Base-by-base conservation (phyloP, 2,113 vertebrate genomes). In the Lates calcarifer region DNA sequence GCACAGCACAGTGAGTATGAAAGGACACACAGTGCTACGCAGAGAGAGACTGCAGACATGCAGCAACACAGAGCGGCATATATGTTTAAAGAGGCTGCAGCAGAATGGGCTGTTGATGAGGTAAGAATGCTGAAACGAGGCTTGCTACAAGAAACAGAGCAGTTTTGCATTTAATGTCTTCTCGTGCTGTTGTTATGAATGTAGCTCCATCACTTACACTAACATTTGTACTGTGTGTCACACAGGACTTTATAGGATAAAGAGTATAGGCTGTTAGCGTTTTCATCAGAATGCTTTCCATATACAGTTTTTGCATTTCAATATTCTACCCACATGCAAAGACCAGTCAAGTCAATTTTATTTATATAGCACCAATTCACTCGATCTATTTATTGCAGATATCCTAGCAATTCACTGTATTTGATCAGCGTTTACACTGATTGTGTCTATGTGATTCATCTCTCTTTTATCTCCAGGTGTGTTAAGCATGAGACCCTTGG, bases 31-130 rank as follows among this genome's bases (percentile, higher is more conserved):
- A 83, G 87, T 63, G 81, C 80, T 74, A 69, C 33, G 71, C 81
- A 90, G 80, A 80, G 74, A 79, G 77, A 89, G 88, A 89, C 89
- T 84, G 91, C 87, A 91, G 90, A 71, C 72, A 82, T 88, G 90
- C 86, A 87, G 89, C 78, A 76, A 45, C 71, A 81, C 73, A 62
- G 81, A 83, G 85, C 68, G 45, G 67, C 79, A 87, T 79, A 56
- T 72, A 83, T 90, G 90, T 80, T 87, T 83, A 74, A 82, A 86
- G 85, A 84, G 83, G 85, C 85, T 87, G 91, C 90, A 80, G 86
- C 88, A 78, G 72, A 79, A 71, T 33, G 66, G 74, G 68, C 74
- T 70, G 51, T 20, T 70, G 74, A 88, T 67, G 81, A 91, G 90
- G 89, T 92, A 89, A 88, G 92, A 83, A 74, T 53, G 35, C 74